A percentile compares a stretch with the other conserved stretches of the same genome.
phyloP scores from a whole-genome alignment of 92 coral and sea anemone species.

The Umimayanthus kanabou region DNA sequence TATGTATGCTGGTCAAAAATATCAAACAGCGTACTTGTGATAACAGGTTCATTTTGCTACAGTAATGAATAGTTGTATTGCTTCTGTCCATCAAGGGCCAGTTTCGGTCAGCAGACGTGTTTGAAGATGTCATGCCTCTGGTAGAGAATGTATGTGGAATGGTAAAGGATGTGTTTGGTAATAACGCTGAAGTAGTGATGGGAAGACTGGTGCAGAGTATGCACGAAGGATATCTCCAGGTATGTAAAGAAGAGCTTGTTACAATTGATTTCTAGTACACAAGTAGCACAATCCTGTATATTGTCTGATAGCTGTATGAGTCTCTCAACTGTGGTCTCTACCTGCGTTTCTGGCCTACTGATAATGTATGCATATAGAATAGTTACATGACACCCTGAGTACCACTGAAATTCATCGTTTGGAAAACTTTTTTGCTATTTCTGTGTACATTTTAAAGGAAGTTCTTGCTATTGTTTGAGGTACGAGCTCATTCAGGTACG shows the following conservation, averaged over 20 bases:
- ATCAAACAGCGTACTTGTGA: too few relatives aligned
- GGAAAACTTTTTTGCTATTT: too few relatives aligned
- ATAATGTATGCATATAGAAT: too few relatives aligned
- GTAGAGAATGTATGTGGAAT: conserved; percentile 83
- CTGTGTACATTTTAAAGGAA: too few relatives aligned
- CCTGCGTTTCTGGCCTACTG: background rate
- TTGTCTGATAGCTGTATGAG: background rate
- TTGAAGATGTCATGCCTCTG: conserved; percentile 85
- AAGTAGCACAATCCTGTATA: background rate
- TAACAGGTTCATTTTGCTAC: background rate
- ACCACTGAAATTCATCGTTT: too few relatives aligned
- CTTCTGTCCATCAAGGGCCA: conserved; percentile 68
- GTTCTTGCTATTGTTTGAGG: too few relatives aligned
- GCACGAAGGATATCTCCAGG: conserved; percentile 90
- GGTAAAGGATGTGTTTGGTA: conserved; percentile 88
- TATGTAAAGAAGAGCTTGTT: conserved; percentile 26
- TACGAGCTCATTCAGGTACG: too few relatives aligned
- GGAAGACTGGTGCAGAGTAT: conserved; percentile 95
- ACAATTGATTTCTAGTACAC: background rate
- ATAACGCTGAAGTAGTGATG: conserved; percentile 94
- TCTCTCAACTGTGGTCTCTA: background rate
- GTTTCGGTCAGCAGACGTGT: conserved; percentile 78
- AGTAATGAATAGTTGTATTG: background rate
- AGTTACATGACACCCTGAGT: too few relatives aligned
- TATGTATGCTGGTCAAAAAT: background rate